Evolutionary conservation across 2,888 invertebrate species (phyloP).

Genomic region (Amiota minor): DNA sequence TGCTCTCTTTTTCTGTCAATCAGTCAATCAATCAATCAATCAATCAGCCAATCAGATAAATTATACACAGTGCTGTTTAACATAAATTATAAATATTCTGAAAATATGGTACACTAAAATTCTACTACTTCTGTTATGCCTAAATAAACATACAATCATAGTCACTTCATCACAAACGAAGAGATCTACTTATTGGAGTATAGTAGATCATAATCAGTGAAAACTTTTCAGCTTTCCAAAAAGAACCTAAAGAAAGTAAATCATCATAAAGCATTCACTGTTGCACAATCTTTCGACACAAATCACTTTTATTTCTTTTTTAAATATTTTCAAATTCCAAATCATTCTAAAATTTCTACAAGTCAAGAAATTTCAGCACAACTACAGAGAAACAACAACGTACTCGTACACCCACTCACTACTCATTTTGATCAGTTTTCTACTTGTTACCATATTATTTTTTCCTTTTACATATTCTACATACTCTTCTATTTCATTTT

Average conservation of each 20-base stretch:
- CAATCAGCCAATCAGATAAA: not conserved
- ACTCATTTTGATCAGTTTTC: constrained; percentile 4
- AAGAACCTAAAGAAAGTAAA: not conserved
- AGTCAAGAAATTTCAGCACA: not conserved
- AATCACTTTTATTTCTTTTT: too few relatives aligned
- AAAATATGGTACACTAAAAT: too few relatives aligned
- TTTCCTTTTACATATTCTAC: constrained; percentile 15
- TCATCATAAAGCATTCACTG: not conserved
- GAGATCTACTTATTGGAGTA: too few relatives aligned
- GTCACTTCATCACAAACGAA: too few relatives aligned
- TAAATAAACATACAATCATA: too few relatives aligned
- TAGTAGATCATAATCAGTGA: too few relatives aligned
- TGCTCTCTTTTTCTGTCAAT: not conserved
- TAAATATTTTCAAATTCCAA: not conserved
- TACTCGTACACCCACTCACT: not conserved
- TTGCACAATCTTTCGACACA: not conserved
- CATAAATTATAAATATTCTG: too few relatives aligned
- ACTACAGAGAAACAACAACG: not conserved
- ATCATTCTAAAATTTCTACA: not conserved
- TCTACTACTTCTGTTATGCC: too few relatives aligned
- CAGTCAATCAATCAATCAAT: not conserved
- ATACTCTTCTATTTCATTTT: constrained; percentile 38
- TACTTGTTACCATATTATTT: constrained; percentile 29
- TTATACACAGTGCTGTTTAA: not conserved
- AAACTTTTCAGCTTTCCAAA: not conserved